Evolutionary conservation across 2,888 invertebrate species (phyloP).

Genomic region (Mylabris sibirica): DNA sequence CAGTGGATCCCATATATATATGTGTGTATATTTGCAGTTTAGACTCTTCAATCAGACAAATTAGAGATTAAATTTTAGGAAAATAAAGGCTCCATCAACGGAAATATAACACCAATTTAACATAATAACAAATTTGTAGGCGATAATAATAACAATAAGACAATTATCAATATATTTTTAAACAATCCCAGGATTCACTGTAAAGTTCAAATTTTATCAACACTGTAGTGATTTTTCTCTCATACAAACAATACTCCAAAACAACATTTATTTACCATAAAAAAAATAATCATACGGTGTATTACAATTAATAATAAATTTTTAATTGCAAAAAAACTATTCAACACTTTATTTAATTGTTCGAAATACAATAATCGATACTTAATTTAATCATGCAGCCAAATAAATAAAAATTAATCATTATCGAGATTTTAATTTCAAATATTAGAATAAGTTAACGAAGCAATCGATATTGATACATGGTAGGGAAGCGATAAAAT

Average conservation of each 20-base stretch:
- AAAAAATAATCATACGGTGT: neutral
- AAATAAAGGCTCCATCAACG: neutral
- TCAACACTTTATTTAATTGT: too few relatives aligned
- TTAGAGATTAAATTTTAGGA: neutral
- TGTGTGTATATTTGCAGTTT: neutral
- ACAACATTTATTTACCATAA: neutral
- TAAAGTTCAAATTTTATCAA: conserved; percentile 58
- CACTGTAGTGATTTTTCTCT: conserved; percentile 45
- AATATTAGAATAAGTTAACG: too few relatives aligned
- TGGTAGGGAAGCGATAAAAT: too few relatives aligned
- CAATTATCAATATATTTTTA: conserved; percentile 35
- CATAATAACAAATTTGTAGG: conserved; percentile 33
- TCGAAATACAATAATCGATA: too few relatives aligned
- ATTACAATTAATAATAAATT: neutral
- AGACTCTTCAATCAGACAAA: neutral
- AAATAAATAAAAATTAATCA: too few relatives aligned
- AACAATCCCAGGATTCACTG: conserved; percentile 48
- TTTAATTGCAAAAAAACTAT: too few relatives aligned
- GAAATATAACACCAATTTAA: conserved; percentile 31
- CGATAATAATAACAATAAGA: neutral
- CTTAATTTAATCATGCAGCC: too few relatives aligned
- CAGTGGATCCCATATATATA: conserved; percentile 36
- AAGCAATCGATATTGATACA: too few relatives aligned
- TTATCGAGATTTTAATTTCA: too few relatives aligned
- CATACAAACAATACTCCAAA: neutral